Conservation (phyloP, 2,113 vertebrate species). For the Willisornis vidua region DNA sequence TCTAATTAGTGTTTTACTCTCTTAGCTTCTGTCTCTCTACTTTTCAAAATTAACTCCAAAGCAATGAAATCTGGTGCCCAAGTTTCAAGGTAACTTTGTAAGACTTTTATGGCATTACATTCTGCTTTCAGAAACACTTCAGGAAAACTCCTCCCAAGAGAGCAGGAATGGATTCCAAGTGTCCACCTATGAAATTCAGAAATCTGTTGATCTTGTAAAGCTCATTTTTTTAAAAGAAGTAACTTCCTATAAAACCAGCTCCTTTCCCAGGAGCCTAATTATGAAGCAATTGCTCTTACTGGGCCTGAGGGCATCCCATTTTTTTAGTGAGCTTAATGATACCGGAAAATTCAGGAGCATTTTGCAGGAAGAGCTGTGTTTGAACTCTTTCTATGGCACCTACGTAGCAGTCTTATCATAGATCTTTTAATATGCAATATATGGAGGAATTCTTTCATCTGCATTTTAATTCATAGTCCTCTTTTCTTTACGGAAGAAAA, state of each 20-base stretch:
- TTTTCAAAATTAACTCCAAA: not conserved
- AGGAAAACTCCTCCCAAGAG: not conserved
- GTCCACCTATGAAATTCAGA: not conserved
- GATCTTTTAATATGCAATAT: not conserved
- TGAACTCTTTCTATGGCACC: not conserved
- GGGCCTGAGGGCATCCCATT: constrained; percentile 46
- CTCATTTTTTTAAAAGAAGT: constrained; percentile 26
- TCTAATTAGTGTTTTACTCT: not conserved
- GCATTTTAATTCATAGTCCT: not conserved
- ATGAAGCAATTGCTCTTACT: constrained; percentile 47
- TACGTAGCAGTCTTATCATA: not conserved
- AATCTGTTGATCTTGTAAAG: constrained; percentile 15
- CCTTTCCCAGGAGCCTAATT: constrained; percentile 59
- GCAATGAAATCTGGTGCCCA: not conserved
- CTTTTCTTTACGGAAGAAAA: not conserved
- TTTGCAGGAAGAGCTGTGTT: constrained; percentile 23
- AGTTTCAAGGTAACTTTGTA: not conserved
- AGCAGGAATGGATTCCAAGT: not conserved
- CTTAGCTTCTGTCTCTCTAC: not conserved
- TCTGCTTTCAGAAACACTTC: not conserved
- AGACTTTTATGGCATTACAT: not conserved
- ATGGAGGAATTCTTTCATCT: not conserved
- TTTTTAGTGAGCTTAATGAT: constrained; percentile 52
- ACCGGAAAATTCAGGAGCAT: constrained; percentile 15
- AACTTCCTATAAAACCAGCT: not conserved